Percentiles rank a stretch among this genome's conserved stretches.
Evolutionary conservation across 1,140 invertebrate genomes (phyloP).

Genomic region (Phocides pigmalion): DNA sequence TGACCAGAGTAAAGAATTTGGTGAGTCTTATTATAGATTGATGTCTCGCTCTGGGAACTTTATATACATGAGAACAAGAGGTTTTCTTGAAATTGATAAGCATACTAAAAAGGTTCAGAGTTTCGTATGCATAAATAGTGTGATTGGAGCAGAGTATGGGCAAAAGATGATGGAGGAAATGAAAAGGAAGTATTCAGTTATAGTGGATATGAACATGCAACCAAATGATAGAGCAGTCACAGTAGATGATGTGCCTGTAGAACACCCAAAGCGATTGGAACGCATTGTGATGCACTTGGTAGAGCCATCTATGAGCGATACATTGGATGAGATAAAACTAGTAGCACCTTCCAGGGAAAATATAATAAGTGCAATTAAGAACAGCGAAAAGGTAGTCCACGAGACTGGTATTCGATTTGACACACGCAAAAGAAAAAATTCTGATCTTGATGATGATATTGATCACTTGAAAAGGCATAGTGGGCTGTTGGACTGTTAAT

Average conservation of each 20-base stretch:
- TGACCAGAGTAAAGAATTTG: conserved; percentile 89
- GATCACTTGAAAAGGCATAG: conserved; percentile 69
- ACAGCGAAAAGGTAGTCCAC: conserved; percentile 74
- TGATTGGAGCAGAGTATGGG: conserved; percentile 90
- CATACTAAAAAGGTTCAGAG: conserved; percentile 90
- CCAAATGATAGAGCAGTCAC: conserved; percentile 50
- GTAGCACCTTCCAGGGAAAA: conserved; percentile 76
- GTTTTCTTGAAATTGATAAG: conserved; percentile 91
- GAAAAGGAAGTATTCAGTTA: conserved; percentile 89
- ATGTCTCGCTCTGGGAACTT: conserved; percentile 91
- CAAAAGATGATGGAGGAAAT: conserved; percentile 88
- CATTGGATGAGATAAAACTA: conserved; percentile 58
- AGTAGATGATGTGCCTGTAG: conserved; percentile 83
- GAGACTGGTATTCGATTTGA: conserved; percentile 74
- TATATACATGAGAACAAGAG: conserved; percentile 92
- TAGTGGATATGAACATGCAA: conserved; percentile 83
- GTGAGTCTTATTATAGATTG: conserved; percentile 92
- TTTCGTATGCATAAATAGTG: conserved; percentile 93
- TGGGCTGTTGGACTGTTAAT: conserved; percentile 42
- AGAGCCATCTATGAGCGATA: conserved; percentile 83
- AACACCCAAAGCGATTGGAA: conserved; percentile 88
- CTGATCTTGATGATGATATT: conserved; percentile 50
- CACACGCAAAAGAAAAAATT: conserved; percentile 71
- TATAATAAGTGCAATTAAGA: conserved; percentile 76
- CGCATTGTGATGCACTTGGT: conserved; percentile 88